These are phyloP conservation scores for Tapirus indicus DNA, from an alignment of 2,797 vertebrate genomes.

Conservation along the genomic window DNA sequence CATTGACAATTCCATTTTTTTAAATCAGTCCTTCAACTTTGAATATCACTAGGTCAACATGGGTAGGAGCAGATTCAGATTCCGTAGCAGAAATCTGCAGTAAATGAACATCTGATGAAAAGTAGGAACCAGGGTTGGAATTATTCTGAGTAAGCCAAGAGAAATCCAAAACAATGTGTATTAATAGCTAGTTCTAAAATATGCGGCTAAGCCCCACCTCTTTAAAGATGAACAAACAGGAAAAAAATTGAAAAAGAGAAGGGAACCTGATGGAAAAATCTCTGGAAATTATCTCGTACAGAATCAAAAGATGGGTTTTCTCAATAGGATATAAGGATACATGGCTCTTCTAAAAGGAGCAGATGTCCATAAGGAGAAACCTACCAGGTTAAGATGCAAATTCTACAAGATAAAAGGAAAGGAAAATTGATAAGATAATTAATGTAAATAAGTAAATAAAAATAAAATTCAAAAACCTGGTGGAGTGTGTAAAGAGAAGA, in stretches of 20 bases:
- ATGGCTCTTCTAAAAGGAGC: background rate
- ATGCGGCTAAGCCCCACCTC: background rate
- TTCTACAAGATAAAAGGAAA: conserved; percentile 22
- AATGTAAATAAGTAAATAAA: background rate
- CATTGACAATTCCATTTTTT: background rate
- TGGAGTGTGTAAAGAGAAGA: background rate
- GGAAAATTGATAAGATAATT: background rate
- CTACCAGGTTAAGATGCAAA: background rate
- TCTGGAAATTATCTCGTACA: background rate
- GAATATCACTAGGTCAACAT: background rate
- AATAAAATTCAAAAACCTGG: background rate
- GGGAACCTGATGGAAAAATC: background rate
- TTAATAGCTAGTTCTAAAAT: conserved; percentile 34
- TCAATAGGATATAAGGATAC: background rate
- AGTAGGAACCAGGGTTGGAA: background rate
- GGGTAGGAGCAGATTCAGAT: background rate
- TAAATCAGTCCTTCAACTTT: background rate
- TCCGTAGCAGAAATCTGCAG: background rate
- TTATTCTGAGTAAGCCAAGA: background rate
- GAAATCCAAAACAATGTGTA: background rate
- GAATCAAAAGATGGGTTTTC: background rate
- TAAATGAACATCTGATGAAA: background rate
- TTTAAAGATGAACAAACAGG: background rate
- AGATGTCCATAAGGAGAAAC: background rate
- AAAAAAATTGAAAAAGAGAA: background rate